Base-by-base conservation (phyloP, 1,140 invertebrate genomes). In the Ceratoteleas bidentatus region DNA sequence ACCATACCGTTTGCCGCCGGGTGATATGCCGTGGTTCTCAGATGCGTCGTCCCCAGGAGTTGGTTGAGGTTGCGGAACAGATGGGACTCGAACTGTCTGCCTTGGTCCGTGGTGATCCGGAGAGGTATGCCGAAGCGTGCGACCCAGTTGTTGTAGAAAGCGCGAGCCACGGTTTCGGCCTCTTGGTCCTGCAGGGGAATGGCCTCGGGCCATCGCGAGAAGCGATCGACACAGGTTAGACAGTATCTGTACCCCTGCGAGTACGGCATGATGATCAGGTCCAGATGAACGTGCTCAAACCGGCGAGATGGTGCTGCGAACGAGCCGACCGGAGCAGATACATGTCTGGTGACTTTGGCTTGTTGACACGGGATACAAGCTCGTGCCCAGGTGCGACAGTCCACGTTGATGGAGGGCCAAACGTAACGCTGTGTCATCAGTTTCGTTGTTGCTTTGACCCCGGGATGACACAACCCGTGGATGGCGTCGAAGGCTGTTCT, bases 131-230 rank as follows among this genome's bases (percentile, higher is more conserved):
- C 53, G 34, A 38, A 56, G 0, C 53, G 11, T 0, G 33, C 36
- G 10, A 56, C 53, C 53, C 33, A 56, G 0, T n/a, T 14, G 0
- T 3, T 3, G 13, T 38, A 56, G 13, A 93, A 81, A 3, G 86
- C 81, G 15, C 65, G 24, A 0, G 86, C 85, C 0, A 91, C 85
- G 6, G 87, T 87, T 38, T 87, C 81, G 6, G 90, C 89, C 7
- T 85, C 79, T 0, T 89, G 90, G 24, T 92, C 88, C 11, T 62
- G n/a, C 0, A 92, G 38, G 3, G 92, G 92, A 13, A 90, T 64
- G 0, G 89, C 88, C 84, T 92, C 91, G 0, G 88, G 90, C 90
- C 90, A 93, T 13, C 89, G 66, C 5, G 92, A 91, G 62, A 82
- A 88, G 15, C 88, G 60, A 73, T 93, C 92, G 0, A 92, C 89